phyloP scores from a whole-genome alignment of 2,888 invertebrate species.

The Dichetophora obliterata region DNA sequence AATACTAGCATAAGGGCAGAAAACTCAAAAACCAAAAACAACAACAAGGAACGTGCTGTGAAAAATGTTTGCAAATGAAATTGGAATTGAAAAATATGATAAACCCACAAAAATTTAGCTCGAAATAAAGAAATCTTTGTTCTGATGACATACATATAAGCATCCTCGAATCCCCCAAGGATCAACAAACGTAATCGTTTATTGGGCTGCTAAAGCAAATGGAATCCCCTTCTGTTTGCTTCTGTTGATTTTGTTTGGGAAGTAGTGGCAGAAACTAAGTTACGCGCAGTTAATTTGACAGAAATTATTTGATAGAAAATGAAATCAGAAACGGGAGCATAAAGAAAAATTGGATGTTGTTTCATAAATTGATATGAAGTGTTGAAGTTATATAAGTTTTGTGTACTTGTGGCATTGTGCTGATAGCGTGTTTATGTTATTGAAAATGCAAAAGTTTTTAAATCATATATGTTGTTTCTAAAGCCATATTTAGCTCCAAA shows the following conservation, averaged over 20 bases:
- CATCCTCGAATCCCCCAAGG: slow-evolving; percentile 13
- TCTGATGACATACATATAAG: neutral
- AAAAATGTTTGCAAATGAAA: neutral
- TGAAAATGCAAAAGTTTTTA: too few species aligned
- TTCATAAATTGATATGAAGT: slow-evolving; percentile 17
- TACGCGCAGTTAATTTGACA: slow-evolving; percentile 35
- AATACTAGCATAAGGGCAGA: neutral
- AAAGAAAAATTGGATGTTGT: neutral
- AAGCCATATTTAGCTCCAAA: too few species aligned
- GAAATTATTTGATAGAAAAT: slow-evolving; percentile 27
- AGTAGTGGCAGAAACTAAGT: neutral
- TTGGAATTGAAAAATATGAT: neutral
- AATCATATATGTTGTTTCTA: too few species aligned
- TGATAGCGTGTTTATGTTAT: too few species aligned
- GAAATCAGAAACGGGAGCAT: slow-evolving; percentile 14
- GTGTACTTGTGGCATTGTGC: too few species aligned
- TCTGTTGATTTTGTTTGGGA: neutral
- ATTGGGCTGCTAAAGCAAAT: slow-evolving; percentile 5
- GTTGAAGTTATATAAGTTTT: neutral
- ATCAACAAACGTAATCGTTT: slow-evolving; percentile 28
- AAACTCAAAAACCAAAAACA: neutral
- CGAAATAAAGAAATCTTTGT: slow-evolving; percentile 23
- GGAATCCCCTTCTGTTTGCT: too few species aligned
- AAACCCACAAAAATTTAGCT: slow-evolving; percentile 10
- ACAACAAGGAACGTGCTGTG: neutral